Conservation (phyloP, 2,888 invertebrate species). For the Tuta absoluta region DNA sequence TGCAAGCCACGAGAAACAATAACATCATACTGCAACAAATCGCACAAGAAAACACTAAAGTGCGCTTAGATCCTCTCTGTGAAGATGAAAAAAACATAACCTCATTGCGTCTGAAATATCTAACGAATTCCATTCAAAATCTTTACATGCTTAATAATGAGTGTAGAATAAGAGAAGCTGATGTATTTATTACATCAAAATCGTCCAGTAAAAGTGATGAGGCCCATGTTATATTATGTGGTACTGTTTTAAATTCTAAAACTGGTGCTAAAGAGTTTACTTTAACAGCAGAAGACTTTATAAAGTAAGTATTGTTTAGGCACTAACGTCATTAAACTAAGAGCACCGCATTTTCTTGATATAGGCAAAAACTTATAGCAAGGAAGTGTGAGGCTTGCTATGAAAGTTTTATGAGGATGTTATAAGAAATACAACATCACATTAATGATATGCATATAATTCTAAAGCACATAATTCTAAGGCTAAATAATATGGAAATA, state of each 20-base stretch:
- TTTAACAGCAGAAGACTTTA: conserved; percentile 76
- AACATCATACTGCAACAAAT: conserved; percentile 46
- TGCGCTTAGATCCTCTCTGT: conserved; percentile 51
- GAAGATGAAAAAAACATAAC: conserved; percentile 53
- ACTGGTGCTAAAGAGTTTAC: conserved; percentile 76
- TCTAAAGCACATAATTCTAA: too few species aligned
- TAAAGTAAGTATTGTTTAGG: conserved; percentile 62
- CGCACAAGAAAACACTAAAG: conserved; percentile 34
- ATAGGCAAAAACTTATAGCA: not conserved
- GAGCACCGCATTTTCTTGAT: not conserved
- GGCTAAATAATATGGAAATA: too few species aligned
- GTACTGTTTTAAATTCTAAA: conserved; percentile 81
- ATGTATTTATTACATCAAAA: conserved; percentile 62
- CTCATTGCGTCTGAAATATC: conserved; percentile 56
- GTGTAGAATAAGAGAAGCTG: conserved; percentile 28
- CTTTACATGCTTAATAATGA: conserved; percentile 46
- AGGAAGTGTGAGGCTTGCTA: not conserved
- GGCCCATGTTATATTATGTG: conserved; percentile 71
- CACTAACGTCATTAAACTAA: not conserved
- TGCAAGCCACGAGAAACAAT: conserved; percentile 49
- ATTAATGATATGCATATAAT: too few species aligned
- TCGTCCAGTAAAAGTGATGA: conserved; percentile 53
- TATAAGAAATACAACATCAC: not conserved
- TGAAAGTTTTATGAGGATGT: not conserved
- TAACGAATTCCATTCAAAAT: conserved; percentile 55